Conservation (phyloP, 2,113 vertebrate genomes). For the Tympanuchus pallidicinctus region DNA sequence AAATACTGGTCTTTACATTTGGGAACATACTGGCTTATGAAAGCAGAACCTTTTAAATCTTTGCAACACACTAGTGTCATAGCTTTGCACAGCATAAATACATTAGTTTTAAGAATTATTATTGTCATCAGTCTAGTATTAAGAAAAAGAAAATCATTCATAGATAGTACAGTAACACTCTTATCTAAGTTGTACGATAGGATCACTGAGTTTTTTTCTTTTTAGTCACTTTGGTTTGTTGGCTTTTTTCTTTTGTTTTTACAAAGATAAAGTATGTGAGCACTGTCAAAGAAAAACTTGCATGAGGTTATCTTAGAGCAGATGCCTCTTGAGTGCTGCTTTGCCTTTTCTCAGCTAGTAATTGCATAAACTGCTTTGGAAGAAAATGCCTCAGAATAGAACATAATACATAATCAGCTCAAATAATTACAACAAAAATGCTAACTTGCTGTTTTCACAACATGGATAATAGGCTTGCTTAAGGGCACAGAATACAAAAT, state of each 20-base stretch:
- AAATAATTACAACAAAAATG: conserved; percentile 74
- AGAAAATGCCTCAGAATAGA: conserved; percentile 62
- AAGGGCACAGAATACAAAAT: conserved; percentile 53
- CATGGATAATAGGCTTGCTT: conserved; percentile 67
- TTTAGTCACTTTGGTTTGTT: not conserved
- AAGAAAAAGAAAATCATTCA: not conserved
- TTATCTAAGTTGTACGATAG: conserved; percentile 2
- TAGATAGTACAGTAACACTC: not conserved
- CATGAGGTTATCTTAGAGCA: not conserved
- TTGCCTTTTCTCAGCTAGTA: conserved; percentile 51
- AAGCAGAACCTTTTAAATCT: not conserved
- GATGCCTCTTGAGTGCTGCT: conserved; percentile 4
- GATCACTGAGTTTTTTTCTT: not conserved
- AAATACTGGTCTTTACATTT: not conserved
- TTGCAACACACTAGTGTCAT: not conserved
- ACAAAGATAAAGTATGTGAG: not conserved
- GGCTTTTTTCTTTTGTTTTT: not conserved
- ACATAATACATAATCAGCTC: conserved; percentile 67
- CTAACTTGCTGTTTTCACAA: conserved; percentile 68
- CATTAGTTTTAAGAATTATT: not conserved
- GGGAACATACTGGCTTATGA: not conserved
- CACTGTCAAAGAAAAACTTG: conserved; percentile 24
- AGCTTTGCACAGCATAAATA: not conserved
- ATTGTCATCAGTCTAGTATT: not conserved
- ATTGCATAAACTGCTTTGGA: conserved; percentile 61